A percentile compares a stretch with the other conserved stretches of the same genome.
These are phyloP conservation scores for Marcusenius ussheri DNA, from an alignment of 2,113 vertebrate genomes.

Conservation along the genomic window DNA sequence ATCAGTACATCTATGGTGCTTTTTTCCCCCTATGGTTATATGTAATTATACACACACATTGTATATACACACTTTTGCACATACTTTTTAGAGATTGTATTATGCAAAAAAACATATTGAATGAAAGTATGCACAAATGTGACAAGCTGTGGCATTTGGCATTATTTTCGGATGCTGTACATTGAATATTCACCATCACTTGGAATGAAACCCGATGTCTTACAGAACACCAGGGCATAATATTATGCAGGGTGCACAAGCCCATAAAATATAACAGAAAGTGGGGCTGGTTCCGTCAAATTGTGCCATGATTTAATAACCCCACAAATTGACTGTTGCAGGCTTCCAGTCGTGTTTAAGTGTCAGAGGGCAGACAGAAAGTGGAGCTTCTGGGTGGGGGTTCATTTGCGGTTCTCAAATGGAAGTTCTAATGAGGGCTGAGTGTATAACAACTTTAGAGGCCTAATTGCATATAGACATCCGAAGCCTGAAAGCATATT, in stretches of 20 bases:
- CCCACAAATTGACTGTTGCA: not conserved
- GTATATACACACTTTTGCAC: not conserved
- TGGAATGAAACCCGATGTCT: not conserved
- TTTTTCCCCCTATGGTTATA: not conserved
- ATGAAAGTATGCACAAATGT: not conserved
- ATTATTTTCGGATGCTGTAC: not conserved
- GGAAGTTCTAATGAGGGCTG: not conserved
- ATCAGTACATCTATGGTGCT: not conserved
- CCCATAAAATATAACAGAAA: not conserved
- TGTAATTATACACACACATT: not conserved
- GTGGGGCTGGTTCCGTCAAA: not conserved
- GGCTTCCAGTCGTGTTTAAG: not conserved
- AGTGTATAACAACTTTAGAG: not conserved
- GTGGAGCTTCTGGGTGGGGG: not conserved
- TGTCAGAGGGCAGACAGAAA: not conserved
- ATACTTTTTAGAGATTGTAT: not conserved
- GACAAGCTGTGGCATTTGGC: not conserved
- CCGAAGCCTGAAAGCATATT: not conserved
- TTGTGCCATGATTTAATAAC: not conserved
- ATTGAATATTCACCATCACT: not conserved
- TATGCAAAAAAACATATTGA: not conserved
- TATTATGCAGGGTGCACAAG: not conserved
- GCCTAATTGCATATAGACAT: conserved; percentile 11
- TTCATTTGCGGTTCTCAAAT: not conserved
- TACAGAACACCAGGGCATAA: not conserved